phyloP scores from a whole-genome alignment of 1,140 invertebrate species.

The Anastrepha ludens region DNA sequence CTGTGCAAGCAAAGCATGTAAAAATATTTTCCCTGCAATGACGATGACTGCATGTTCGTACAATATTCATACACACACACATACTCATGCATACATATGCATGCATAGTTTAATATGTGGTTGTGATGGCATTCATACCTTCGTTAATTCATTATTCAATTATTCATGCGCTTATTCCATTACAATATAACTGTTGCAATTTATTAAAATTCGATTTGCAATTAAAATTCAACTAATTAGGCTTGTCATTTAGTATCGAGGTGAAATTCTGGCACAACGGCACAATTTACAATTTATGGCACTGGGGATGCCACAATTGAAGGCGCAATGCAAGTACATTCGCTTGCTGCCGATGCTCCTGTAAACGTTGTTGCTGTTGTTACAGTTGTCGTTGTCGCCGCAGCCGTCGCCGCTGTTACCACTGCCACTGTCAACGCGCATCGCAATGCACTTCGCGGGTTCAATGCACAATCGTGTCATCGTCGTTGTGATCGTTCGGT shows the following conservation, averaged over 20 bases:
- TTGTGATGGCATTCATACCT: neutral
- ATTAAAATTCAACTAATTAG: slow-evolving; percentile 51
- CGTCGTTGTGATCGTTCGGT: slow-evolving; percentile 23
- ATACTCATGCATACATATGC: neutral
- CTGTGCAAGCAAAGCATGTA: no score
- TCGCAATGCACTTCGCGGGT: slow-evolving; percentile 33
- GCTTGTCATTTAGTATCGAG: slow-evolving; percentile 21
- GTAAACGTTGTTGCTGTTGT: neutral
- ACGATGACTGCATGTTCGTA: no score
- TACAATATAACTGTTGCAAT: neutral
- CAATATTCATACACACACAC: no score
- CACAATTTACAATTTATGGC: neutral
- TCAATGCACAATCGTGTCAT: slow-evolving; percentile 52
- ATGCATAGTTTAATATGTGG: neutral
- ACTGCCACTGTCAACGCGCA: slow-evolving; percentile 23
- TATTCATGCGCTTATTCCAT: neutral
- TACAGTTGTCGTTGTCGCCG: neutral
- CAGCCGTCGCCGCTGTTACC: neutral
- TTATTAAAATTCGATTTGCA: slow-evolving; percentile 51
- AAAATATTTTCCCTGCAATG: no score
- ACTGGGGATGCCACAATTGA: slow-evolving; percentile 20
- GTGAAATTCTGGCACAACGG: neutral
- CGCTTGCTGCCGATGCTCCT: no score
- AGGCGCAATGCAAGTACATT: neutral
- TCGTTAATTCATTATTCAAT: neutral